Evolutionary conservation across 2,888 invertebrate species (phyloP).

Genomic region (Abrostola tripartita): DNA sequence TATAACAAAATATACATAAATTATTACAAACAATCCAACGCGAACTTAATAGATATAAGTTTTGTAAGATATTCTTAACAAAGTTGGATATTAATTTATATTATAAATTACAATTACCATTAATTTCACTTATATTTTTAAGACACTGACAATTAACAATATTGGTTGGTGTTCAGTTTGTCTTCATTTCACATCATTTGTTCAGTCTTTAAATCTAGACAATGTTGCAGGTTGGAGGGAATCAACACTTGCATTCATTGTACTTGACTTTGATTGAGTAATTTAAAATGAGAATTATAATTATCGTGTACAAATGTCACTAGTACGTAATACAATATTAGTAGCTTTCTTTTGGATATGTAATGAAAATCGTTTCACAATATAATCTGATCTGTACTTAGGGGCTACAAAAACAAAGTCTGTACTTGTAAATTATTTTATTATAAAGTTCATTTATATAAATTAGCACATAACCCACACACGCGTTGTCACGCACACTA

Average conservation of each 20-base stretch:
- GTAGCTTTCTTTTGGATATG: slow-evolving; percentile 19
- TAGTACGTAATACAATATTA: slow-evolving; percentile 47
- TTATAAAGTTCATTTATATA: slow-evolving; percentile 88
- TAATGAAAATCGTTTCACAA: slow-evolving; percentile 21
- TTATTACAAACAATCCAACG: slow-evolving; percentile 61
- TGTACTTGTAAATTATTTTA: slow-evolving; percentile 84
- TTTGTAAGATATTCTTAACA: slow-evolving; percentile 68
- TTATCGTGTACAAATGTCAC: slow-evolving; percentile 44
- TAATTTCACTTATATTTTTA: slow-evolving; percentile 45
- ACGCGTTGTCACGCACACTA: slow-evolving; percentile 68
- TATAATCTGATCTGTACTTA: slow-evolving; percentile 37
- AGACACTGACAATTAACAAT: slow-evolving; percentile 42
- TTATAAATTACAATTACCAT: slow-evolving; percentile 61
- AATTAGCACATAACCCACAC: slow-evolving; percentile 88
- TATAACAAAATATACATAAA: slow-evolving; percentile 55
- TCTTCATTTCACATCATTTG: slow-evolving; percentile 47
- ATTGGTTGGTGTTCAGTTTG: slow-evolving; percentile 32
- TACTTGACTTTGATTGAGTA: slow-evolving; percentile 27
- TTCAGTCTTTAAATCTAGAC: slow-evolving; percentile 55
- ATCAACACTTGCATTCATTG: slow-evolving; percentile 12
- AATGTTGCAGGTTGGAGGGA: slow-evolving; percentile 33
- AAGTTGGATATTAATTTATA: slow-evolving; percentile 61
- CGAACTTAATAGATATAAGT: slow-evolving; percentile 66
- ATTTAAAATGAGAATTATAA: slow-evolving; percentile 11
- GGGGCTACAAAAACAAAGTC: slow-evolving; percentile 60